Base-by-base conservation (phyloP, 2,888 invertebrate species). In the Trachelus stipa region DNA sequence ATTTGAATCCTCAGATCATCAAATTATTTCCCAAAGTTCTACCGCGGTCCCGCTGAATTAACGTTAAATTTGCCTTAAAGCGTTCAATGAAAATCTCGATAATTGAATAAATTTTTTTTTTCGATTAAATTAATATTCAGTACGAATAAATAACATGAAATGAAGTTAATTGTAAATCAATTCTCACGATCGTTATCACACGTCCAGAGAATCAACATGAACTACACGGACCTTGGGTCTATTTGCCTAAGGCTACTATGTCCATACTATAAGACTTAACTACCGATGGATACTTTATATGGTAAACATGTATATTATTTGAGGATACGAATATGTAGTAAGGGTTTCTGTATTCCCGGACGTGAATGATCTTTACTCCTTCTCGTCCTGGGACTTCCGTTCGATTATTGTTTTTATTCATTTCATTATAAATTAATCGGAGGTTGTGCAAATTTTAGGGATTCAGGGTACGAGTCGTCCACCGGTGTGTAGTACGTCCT, bases 211-310 rank as follows among this genome's bases (percentile, higher is more conserved):
- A 81, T 85, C 82, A 83, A 86, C 84, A 85, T 82, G 84, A 87
- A 87, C 83, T 86, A 87, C 84, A 77, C 79, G 83, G 82, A 86
- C 88, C 87, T 88, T 87, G 85, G 88, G 89, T 87, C 88, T 88
- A 89, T 80, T 87, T 87, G 88, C 89, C 90, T 88, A 88, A 83
- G 89, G 90, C 84, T 87, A 90, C 88, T 86, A 89, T 91, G 91
- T 91, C 91, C 91, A 91, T 90, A 89, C 85, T 90, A 91, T 90
- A 91, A 91, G 91, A 91, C 91, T 91, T 91, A 89, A 90, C 87
- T 89, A 90, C 88, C 83, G 88, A 90, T 89, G 88, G 87, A 90
- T 88, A 90, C 89, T 90, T 90, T 87, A 87, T 88, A 78, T 78
- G 88, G 75, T 78, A 82, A 87, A 87, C 84, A 85, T 89, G 87